Conservation (phyloP, 1,140 invertebrate genomes). For the Steinernema feltiae region DNA sequence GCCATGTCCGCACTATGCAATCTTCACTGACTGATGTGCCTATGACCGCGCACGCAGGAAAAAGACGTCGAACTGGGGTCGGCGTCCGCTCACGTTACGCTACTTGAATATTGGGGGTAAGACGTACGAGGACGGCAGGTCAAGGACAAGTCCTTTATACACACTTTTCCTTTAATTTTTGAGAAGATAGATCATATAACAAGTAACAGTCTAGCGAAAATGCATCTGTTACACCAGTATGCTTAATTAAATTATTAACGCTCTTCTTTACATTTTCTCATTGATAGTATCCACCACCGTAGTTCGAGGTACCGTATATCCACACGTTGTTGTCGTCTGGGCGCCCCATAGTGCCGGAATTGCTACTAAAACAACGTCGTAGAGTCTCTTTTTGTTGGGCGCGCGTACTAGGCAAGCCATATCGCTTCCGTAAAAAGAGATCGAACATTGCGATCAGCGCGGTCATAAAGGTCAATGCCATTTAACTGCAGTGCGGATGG, state of each 20-base stretch:
- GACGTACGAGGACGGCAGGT: slow-evolving; percentile 11
- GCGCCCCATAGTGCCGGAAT: background rate
- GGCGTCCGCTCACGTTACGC: slow-evolving; percentile 11
- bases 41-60: background rate
- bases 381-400: background rate
- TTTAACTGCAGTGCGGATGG: background rate
- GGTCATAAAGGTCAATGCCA: background rate
- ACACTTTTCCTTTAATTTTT: slow-evolving; percentile 14
- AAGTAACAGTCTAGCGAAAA: slow-evolving; percentile 12
- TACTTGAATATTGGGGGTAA: slow-evolving; percentile 13
- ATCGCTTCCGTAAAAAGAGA: too few relatives aligned
- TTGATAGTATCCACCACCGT: slow-evolving; percentile 1
- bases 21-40: slow-evolving; percentile 2
- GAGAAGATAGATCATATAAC: background rate
- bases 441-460: too few relatives aligned
- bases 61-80: slow-evolving; percentile 5
- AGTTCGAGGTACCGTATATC: slow-evolving; percentile 7
- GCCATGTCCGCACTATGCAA: background rate
- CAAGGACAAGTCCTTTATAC: slow-evolving; percentile 5
- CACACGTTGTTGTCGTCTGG: slow-evolving; percentile 13
- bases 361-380: slow-evolving; percentile 3
- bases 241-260: background rate
- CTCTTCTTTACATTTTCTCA: background rate
- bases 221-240: slow-evolving; percentile 14
- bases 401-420: background rate